These are phyloP conservation scores for Oreotrochilus melanogaster DNA, from an alignment of 2,113 vertebrate species.

Conservation along the genomic window DNA sequence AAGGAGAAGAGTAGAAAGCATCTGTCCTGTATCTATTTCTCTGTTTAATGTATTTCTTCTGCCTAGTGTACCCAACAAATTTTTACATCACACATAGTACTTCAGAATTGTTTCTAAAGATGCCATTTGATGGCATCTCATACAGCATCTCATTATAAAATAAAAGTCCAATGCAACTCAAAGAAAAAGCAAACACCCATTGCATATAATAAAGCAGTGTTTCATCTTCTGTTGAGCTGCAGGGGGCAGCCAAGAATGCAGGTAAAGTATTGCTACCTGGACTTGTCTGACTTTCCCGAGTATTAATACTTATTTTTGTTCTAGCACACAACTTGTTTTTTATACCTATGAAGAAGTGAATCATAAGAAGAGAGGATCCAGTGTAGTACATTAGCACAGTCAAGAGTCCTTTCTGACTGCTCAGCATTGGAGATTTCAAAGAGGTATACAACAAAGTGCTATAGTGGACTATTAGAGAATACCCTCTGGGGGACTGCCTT, in stretches of 20 bases:
- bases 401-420: background rate
- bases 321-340: conserved; percentile 57
- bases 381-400: background rate
- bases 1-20: background rate
- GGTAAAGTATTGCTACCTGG: background rate
- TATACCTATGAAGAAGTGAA: conserved; percentile 46
- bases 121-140: background rate
- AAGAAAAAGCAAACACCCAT: conserved; percentile 34
- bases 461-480: background rate
- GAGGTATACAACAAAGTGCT: background rate
- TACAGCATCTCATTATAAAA: conserved; percentile 59
- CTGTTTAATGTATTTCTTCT: conserved; percentile 38
- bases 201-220: background rate
- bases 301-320: conserved; percentile 18
- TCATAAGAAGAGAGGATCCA: background rate
- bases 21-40: background rate
- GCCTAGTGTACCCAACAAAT: background rate
- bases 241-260: conserved; percentile 80
- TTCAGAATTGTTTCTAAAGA: conserved; percentile 58
- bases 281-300: conserved; percentile 8
- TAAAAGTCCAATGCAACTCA: conserved; percentile 45
- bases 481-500: background rate
- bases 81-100: background rate
- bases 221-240: conserved; percentile 60
- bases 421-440: background rate